phyloP scores from a whole-genome alignment of 2,113 vertebrate genomes.

The Cyphomyrus discorhynchus region DNA sequence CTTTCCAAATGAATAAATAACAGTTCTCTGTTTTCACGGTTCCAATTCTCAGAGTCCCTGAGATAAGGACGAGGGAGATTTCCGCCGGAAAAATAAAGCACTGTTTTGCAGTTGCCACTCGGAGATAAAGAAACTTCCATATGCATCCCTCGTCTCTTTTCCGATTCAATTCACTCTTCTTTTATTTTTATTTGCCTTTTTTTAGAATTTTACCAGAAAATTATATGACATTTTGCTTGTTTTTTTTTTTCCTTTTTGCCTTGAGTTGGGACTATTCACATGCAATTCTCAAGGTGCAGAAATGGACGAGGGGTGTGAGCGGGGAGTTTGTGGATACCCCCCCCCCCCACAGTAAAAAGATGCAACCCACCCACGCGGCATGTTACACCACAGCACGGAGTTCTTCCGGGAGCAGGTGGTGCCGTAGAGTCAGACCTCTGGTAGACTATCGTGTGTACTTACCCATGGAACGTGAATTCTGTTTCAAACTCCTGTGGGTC shows the following conservation, averaged over 20 bases:
- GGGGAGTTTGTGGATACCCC: neutral
- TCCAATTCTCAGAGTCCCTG: slow-evolving; percentile 40
- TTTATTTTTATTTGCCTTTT: slow-evolving; percentile 37
- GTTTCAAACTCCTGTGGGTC: slow-evolving; percentile 18
- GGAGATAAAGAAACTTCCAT: slow-evolving; percentile 52
- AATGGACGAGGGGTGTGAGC: neutral
- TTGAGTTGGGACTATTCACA: slow-evolving; percentile 42
- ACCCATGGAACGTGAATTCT: slow-evolving; percentile 30
- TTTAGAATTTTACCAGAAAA: slow-evolving; percentile 46
- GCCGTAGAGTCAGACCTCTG: neutral
- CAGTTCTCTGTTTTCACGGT: slow-evolving; percentile 30
- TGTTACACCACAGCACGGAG: slow-evolving; percentile 19
- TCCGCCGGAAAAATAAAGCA: slow-evolving; percentile 36
- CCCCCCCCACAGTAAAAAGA: slow-evolving; percentile 11
- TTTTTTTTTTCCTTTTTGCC: slow-evolving; percentile 38
- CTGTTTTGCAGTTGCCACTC: slow-evolving; percentile 44
- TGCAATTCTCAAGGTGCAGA: slow-evolving; percentile 5
- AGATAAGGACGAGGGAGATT: slow-evolving; percentile 46
- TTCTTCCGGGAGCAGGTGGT: slow-evolving; percentile 23
- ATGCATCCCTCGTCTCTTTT: slow-evolving; percentile 50
- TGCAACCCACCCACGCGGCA: slow-evolving; percentile 32
- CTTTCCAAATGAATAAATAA: slow-evolving; percentile 37
- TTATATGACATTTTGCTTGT: slow-evolving; percentile 20
- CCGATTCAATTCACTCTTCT: slow-evolving; percentile 41
- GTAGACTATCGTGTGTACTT: slow-evolving; percentile 27